Evolutionary conservation across 2,797 vertebrate genomes (phyloP).

Genomic region (Peromyscus attwateri): DNA sequence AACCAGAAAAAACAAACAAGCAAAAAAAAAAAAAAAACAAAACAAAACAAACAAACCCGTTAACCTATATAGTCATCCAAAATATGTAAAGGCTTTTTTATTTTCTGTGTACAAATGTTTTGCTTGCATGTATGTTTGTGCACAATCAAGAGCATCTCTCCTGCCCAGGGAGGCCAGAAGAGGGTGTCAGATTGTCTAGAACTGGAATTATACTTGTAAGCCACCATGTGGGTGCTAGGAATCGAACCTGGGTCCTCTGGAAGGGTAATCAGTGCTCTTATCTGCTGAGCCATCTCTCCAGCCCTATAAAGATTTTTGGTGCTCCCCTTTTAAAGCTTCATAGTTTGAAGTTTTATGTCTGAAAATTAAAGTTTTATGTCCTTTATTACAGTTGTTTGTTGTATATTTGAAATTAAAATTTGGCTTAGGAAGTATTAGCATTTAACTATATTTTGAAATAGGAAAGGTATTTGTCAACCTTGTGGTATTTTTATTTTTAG

Average conservation of each 20-base stretch:
- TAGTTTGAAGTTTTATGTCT: constrained; percentile 35
- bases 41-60: rapidly evolving
- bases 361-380: constrained; percentile 35
- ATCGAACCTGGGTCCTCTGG: not conserved
- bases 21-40: rapidly evolving
- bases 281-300: not conserved
- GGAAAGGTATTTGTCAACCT: constrained; percentile 5
- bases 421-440: constrained; percentile 35
- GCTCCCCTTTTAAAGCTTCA: constrained; percentile 19
- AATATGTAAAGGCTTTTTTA: not conserved
- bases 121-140: not conserved
- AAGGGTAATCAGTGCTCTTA: not conserved
- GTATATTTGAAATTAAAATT: constrained; percentile 24
- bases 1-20: not conserved
- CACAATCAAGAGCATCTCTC: not conserved
- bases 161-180: not conserved
- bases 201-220: not conserved
- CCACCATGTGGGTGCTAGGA: not conserved
- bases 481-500: not conserved
- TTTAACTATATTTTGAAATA: constrained; percentile 63
- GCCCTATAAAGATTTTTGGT: not conserved
- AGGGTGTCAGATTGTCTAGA: not conserved
- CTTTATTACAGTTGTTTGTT: constrained; percentile 7
- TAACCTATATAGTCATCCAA: constrained; percentile 20
- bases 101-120: not conserved